Percentiles rank a stretch among this genome's conserved stretches.
These are phyloP conservation scores for Lasioglossum zephyrum DNA, from an alignment of 2,888 invertebrate species.

Conservation along the genomic window DNA sequence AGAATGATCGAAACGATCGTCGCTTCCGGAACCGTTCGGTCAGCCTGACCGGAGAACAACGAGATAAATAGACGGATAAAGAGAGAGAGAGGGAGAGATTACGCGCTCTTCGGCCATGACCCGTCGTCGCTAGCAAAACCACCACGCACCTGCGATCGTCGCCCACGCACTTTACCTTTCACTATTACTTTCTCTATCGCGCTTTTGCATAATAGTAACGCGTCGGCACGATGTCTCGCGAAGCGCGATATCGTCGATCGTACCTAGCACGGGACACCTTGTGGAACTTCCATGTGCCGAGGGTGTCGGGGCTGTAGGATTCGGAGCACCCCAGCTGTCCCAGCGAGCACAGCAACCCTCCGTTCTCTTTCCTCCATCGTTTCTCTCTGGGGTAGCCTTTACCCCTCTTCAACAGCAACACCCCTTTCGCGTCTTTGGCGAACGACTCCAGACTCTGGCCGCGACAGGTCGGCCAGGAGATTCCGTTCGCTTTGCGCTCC, in stretches of 20 bases:
- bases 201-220: constrained; percentile 58
- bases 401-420: constrained; percentile 59
- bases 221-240: neutral
- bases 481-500: constrained; percentile 77
- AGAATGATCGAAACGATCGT: no score
- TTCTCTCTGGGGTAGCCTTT: constrained; percentile 62
- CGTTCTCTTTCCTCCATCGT: constrained; percentile 77
- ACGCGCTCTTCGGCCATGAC: constrained; percentile 64
- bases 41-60: neutral
- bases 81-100: constrained; percentile 2
- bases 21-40: neutral
- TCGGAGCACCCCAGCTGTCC: constrained; percentile 78
- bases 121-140: constrained; percentile 60
- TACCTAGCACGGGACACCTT: constrained; percentile 78
- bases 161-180: constrained; percentile 78
- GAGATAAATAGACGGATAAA: neutral
- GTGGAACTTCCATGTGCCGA: constrained; percentile 82
- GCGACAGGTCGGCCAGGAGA: constrained; percentile 77
- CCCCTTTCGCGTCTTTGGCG: constrained; percentile 59
- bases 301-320: constrained; percentile 78
- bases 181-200: constrained; percentile 77
- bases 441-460: constrained; percentile 66
- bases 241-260: constrained; percentile 32
- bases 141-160: constrained; percentile 75
- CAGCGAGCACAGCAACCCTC: constrained; percentile 78